Evolutionary conservation across 2,888 invertebrate species (phyloP).

Genomic region (Napeogenes sylphis): DNA sequence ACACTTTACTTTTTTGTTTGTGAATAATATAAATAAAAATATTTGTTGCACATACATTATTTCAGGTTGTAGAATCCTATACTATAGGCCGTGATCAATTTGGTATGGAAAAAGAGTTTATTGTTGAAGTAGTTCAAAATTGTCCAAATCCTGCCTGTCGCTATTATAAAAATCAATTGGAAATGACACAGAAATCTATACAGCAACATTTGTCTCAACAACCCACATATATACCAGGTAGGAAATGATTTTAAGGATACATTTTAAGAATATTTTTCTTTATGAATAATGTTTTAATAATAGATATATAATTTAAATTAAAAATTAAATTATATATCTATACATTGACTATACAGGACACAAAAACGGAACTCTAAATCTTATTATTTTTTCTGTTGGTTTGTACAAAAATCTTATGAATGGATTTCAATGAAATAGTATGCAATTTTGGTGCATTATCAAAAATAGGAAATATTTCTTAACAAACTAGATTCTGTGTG

Average conservation of each 20-base stretch:
- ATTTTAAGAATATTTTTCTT: not conserved
- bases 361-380: not conserved
- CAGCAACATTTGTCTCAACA: conserved; percentile 81
- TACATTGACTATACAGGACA: too few relatives aligned
- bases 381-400: not conserved
- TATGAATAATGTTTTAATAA: too few relatives aligned
- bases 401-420: too few relatives aligned
- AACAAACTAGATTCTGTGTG: not conserved
- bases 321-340: too few relatives aligned
- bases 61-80: conserved; percentile 87
- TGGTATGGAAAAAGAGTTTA: conserved; percentile 94
- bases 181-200: conserved; percentile 83
- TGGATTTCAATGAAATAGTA: too few relatives aligned
- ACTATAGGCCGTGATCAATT: conserved; percentile 89
- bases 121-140: conserved; percentile 91
- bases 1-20: too few relatives aligned
- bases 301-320: too few relatives aligned
- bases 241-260: conserved; percentile 13
- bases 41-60: not conserved
- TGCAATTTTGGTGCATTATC: too few relatives aligned
- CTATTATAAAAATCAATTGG: conserved; percentile 90
- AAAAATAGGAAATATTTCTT: not conserved
- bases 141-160: conserved; percentile 92
- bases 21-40: too few relatives aligned
- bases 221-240: conserved; percentile 75